phyloP scores from a whole-genome alignment of 2,113 vertebrate genomes.

The Tragelaphus scriptus region DNA sequence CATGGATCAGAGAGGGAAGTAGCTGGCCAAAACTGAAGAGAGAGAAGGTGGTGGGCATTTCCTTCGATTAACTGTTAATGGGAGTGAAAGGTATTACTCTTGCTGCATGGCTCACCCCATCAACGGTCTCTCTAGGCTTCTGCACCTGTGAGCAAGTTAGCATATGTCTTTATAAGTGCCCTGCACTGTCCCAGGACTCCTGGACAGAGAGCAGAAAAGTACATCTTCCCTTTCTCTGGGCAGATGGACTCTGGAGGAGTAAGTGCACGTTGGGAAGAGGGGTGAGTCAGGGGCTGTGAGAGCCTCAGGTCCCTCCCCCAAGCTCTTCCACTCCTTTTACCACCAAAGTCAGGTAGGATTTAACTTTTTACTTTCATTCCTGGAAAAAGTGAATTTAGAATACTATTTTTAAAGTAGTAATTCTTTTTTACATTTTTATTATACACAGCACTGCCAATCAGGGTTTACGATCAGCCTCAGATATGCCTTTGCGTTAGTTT shows the following conservation, averaged over 20 bases:
- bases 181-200: not conserved
- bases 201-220: not conserved
- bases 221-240: not conserved
- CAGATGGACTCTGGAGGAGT: not conserved
- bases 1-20: no score
- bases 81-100: not conserved
- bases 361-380: not conserved
- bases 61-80: not conserved
- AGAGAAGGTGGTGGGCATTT: not conserved
- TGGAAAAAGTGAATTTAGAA: not conserved
- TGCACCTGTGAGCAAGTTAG: not conserved
- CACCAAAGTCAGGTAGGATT: not conserved
- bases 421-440: not conserved
- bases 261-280: no score
- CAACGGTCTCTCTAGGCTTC: accelerated
- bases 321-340: not conserved
- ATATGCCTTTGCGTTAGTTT: not conserved
- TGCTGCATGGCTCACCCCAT: accelerated
- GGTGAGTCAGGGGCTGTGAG: not conserved
- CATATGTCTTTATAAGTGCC: accelerated
- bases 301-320: accelerated
- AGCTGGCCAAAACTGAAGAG: no score
- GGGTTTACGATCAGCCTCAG: not conserved
- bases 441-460: not conserved
- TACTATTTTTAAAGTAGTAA: not conserved